phyloP scores from a whole-genome alignment of 2,797 vertebrate species.

The Enteromius viviparus region DNA sequence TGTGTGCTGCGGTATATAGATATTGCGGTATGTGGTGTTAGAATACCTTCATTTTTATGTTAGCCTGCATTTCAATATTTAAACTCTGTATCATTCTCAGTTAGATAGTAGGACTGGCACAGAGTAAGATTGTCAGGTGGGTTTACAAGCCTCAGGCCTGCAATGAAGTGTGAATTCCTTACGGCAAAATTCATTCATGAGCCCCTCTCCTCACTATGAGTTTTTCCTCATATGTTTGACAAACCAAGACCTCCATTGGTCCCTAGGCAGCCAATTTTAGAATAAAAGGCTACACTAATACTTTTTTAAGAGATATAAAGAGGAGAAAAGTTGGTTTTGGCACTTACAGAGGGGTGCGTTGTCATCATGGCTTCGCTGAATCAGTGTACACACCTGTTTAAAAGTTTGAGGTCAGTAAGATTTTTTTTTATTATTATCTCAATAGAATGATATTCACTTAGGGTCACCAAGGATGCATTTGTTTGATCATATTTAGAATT shows the following conservation, averaged over 20 bases:
- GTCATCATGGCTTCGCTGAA: neutral
- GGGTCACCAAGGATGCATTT: neutral
- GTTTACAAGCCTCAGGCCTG: slow-evolving; percentile 11
- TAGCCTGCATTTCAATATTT: slow-evolving; percentile 3
- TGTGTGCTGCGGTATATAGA: neutral
- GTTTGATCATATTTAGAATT: neutral
- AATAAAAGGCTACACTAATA: neutral
- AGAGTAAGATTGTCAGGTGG: neutral
- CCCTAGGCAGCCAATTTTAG: neutral
- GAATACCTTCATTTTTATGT: neutral
- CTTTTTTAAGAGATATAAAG: neutral
- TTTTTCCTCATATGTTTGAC: slow-evolving; percentile 2
- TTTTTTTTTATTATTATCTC: neutral
- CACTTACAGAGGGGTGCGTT: neutral
- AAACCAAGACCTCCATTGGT: slow-evolving; percentile 15
- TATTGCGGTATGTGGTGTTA: neutral
- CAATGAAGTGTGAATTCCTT: slow-evolving; percentile 5
- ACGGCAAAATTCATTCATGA: slow-evolving; percentile 22
- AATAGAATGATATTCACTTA: neutral
- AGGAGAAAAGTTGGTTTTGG: neutral
- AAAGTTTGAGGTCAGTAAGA: neutral
- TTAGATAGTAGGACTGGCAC: neutral
- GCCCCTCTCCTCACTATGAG: neutral
- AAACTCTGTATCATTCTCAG: neutral
- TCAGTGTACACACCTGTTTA: neutral